A percentile compares a stretch with the other conserved stretches of the same genome.
Evolutionary conservation across 1,140 invertebrate species (phyloP).

Genomic region (Eufriesea mexicana): DNA sequence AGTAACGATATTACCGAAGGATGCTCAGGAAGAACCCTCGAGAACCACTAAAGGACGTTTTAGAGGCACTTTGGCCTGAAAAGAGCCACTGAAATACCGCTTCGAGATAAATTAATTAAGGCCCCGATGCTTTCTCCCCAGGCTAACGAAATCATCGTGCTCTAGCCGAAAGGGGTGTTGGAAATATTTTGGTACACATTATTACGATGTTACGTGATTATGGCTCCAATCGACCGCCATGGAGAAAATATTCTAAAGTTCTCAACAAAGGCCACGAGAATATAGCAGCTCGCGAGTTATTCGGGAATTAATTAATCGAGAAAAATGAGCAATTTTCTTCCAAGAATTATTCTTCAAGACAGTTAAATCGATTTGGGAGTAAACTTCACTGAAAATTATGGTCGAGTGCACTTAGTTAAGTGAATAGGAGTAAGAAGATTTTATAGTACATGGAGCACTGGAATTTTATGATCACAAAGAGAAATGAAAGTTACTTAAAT

Average conservation of each 20-base stretch:
- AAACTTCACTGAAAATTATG: neutral
- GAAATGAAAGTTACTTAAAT: too few species aligned
- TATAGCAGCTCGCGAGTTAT: too few species aligned
- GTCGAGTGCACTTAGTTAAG: neutral
- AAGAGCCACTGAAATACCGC: neutral
- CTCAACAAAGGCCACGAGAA: too few species aligned
- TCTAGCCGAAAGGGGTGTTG: neutral
- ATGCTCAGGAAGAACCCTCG: neutral
- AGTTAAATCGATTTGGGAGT: neutral
- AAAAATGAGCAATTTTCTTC: neutral
- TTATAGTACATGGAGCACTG: neutral
- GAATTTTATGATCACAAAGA: too few species aligned
- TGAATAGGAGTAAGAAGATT: neutral
- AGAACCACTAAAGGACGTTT: neutral
- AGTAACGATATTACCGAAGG: neutral
- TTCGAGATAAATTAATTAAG: slow-evolving; percentile 34
- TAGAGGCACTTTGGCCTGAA: slow-evolving; percentile 1
- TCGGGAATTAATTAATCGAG: neutral
- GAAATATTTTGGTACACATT: neutral
- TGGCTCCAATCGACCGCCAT: neutral
- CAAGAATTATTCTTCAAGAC: neutral
- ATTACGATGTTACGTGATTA: neutral
- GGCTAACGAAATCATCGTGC: slow-evolving; percentile 8
- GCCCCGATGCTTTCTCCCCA: neutral
- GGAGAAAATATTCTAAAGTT: neutral